phyloP scores from a whole-genome alignment of 2,888 invertebrate species.

The Oegoconia quadripuncta region DNA sequence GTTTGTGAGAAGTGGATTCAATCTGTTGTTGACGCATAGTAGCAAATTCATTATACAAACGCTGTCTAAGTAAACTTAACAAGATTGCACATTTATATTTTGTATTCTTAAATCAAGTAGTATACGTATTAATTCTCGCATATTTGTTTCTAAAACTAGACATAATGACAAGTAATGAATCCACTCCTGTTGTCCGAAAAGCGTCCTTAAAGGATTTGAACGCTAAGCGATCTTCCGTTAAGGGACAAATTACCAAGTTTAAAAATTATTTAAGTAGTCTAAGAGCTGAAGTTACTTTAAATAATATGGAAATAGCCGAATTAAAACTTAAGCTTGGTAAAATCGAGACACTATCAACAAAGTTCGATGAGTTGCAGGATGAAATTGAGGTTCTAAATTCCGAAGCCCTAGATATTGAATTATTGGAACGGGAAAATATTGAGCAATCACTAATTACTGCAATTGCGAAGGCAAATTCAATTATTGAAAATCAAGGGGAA shows the following conservation, averaged over 20 bases:
- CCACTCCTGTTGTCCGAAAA: too few species aligned
- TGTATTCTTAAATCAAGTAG: too few species aligned
- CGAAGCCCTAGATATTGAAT: slow-evolving; percentile 10
- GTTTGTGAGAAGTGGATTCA: too few species aligned
- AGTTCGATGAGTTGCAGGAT: slow-evolving; percentile 18
- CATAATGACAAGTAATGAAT: too few species aligned
- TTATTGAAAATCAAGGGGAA: slow-evolving; percentile 8
- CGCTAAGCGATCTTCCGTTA: slow-evolving; percentile 4
- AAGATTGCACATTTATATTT: too few species aligned
- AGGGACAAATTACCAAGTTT: too few species aligned
- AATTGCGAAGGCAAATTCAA: slow-evolving; percentile 18
- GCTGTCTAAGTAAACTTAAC: too few species aligned
- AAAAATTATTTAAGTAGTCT: slow-evolving; percentile 3
- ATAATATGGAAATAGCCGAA: slow-evolving; percentile 4
- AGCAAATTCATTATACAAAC: too few species aligned
- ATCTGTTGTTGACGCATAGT: too few species aligned
- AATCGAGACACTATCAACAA: slow-evolving; percentile 11
- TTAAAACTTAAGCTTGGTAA: slow-evolving; percentile 8
- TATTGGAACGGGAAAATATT: slow-evolving; percentile 19
- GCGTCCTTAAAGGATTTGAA: slow-evolving; percentile 5
- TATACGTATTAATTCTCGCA: too few species aligned
- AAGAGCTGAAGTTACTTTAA: not conserved
- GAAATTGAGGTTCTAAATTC: slow-evolving; percentile 18
- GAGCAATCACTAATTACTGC: slow-evolving; percentile 11
- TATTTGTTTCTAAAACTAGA: too few species aligned